Conservation (phyloP, 2,888 invertebrate species). For the Bombyx huttoni region DNA sequence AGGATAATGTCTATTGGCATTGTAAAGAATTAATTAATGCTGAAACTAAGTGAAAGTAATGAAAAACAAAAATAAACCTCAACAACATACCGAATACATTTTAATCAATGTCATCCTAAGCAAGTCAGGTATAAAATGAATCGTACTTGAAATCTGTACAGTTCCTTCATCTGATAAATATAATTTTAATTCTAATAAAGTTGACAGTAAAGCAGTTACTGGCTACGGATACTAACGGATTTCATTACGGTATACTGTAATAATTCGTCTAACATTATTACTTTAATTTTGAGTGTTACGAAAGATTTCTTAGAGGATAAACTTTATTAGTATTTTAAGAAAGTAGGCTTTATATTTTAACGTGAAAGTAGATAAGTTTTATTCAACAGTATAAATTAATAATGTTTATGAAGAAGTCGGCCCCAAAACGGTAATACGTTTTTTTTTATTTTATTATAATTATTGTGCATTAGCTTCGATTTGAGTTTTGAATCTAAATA, state of each 20-base stretch:
- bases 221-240: slow-evolving; percentile 32
- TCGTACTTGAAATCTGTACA: background rate
- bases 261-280: slow-evolving; percentile 25
- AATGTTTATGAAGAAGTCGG: background rate
- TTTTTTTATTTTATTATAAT: background rate
- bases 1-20: no score
- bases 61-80: no score
- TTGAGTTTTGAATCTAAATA: background rate
- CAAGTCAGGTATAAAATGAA: no score
- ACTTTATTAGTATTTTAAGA: background rate
- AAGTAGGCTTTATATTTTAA: background rate
- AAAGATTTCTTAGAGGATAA: background rate
- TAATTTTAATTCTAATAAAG: slow-evolving; percentile 4
- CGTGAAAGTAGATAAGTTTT: background rate
- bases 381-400: background rate
- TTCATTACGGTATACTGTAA: slow-evolving; percentile 34
- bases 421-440: background rate
- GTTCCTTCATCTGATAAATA: background rate
- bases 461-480: background rate
- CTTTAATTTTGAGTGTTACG: background rate
- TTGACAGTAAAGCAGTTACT: slow-evolving; percentile 22
- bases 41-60: no score
- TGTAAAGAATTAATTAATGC: no score
- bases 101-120: no score
- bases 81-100: no score